Evolutionary conservation across 2,797 vertebrate genomes (phyloP).

Genomic region (Sebastes oblongus): DNA sequence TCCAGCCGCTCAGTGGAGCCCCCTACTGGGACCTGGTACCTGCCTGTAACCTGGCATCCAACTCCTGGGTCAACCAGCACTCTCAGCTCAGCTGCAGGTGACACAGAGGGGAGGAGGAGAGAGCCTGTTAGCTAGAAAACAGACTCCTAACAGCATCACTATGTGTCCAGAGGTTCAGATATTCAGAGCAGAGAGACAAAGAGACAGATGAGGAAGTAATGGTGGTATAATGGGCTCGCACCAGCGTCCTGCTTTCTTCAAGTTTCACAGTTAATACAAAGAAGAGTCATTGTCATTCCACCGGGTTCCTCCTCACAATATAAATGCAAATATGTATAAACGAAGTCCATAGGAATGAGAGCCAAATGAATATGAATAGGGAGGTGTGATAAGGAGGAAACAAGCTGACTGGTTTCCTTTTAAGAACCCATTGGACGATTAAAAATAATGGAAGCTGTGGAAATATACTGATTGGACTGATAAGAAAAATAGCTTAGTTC

Average conservation of each 20-base stretch:
- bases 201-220: slow-evolving; percentile 22
- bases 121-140: slow-evolving; percentile 56
- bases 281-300: slow-evolving; percentile 62
- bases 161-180: slow-evolving; percentile 21
- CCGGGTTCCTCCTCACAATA: slow-evolving; percentile 55
- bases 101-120: slow-evolving; percentile 66
- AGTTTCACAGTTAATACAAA: slow-evolving; percentile 25
- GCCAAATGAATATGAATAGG: slow-evolving; percentile 52
- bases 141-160: slow-evolving; percentile 29
- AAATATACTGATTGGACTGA: slow-evolving; percentile 12
- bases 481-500: background rate
- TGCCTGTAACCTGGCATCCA: slow-evolving; percentile 70
- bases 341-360: slow-evolving; percentile 34
- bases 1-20: slow-evolving; percentile 23
- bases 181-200: slow-evolving; percentile 25
- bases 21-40: slow-evolving; percentile 60
- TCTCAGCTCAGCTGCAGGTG: slow-evolving; percentile 67
- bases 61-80: slow-evolving; percentile 56
- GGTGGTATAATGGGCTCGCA: background rate
- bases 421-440: background rate
- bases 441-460: slow-evolving; percentile 8
- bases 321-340: slow-evolving; percentile 75
- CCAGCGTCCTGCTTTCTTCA: slow-evolving; percentile 28
- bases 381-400: slow-evolving; percentile 49
- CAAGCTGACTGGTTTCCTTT: slow-evolving; percentile 35